Percentiles rank a stretch among this genome's conserved stretches.
These are phyloP conservation scores for Anguilla anguilla DNA, from an alignment of 2,797 vertebrate species.

Conservation along the genomic window DNA sequence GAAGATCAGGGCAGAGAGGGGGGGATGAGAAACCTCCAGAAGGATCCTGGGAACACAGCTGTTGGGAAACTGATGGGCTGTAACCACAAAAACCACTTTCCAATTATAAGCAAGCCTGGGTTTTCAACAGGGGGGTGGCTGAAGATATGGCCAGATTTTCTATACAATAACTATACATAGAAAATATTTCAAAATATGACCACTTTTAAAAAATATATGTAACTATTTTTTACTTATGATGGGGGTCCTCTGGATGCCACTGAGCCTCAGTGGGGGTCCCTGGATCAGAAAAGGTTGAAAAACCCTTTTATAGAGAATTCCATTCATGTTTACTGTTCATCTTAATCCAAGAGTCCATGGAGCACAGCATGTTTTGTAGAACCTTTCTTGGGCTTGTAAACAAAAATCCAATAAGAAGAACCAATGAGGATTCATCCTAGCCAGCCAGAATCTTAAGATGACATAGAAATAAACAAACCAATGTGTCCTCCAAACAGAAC, in stretches of 20 bases:
- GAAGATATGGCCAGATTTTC: too few relatives aligned
- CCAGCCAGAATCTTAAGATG: not conserved
- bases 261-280: not conserved
- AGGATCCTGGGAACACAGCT: slow-evolving; percentile 46
- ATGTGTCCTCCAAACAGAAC: not conserved
- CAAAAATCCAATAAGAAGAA: not conserved
- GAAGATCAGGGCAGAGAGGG: too few relatives aligned
- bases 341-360: not conserved
- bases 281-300: not conserved
- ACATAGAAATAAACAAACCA: not conserved
- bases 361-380: not conserved
- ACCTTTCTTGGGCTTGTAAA: not conserved
- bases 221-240: too few relatives aligned
- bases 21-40: not conserved
- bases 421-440: not conserved
- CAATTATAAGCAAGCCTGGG: not conserved
- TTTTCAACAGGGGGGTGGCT: not conserved
- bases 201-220: too few relatives aligned
- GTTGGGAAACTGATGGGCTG: slow-evolving; percentile 44
- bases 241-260: not conserved
- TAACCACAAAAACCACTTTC: not conserved
- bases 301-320: not conserved
- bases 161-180: too few relatives aligned
- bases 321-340: not conserved
- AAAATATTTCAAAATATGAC: too few relatives aligned